Conservation (phyloP, 2,797 vertebrate genomes). For the Amniataba percoides region DNA sequence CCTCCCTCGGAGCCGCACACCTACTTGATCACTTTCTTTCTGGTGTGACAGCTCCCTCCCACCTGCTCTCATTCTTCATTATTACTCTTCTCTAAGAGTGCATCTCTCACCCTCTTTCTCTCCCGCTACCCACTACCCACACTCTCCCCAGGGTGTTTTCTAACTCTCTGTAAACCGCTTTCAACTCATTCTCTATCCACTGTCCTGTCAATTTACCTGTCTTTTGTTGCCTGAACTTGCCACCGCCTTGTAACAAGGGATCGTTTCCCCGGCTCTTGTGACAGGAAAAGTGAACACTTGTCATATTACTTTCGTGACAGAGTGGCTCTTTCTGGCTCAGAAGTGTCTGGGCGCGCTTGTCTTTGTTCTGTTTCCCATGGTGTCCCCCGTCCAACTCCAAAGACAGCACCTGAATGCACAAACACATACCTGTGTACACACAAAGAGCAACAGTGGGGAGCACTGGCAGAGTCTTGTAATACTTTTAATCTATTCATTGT, state of each 20-base stretch:
- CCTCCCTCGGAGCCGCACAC: slow-evolving; percentile 64
- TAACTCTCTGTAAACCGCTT: slow-evolving; percentile 65
- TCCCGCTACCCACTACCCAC: slow-evolving; percentile 69
- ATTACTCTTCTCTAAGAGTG: slow-evolving; percentile 73
- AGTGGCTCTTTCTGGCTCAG: slow-evolving; percentile 57
- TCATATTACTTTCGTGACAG: slow-evolving; percentile 75
- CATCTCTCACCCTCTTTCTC: slow-evolving; percentile 65
- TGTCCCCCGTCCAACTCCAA: slow-evolving; percentile 27
- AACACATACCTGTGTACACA: slow-evolving; percentile 27
- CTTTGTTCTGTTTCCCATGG: slow-evolving; percentile 52
- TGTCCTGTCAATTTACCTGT: slow-evolving; percentile 77
- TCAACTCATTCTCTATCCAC: slow-evolving; percentile 67
- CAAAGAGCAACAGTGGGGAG: slow-evolving; percentile 3
- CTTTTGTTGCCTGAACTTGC: slow-evolving; percentile 74
- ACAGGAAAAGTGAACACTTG: slow-evolving; percentile 72
- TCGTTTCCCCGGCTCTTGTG: slow-evolving; percentile 62
- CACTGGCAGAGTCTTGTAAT: neutral
- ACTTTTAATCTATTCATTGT: slow-evolving; percentile 29
- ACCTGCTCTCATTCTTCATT: slow-evolving; percentile 78
- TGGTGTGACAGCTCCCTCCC: slow-evolving; percentile 79
- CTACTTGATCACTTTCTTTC: slow-evolving; percentile 80
- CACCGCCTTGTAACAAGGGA: slow-evolving; percentile 67
- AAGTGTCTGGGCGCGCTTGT: slow-evolving; percentile 45
- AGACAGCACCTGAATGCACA: slow-evolving; percentile 49
- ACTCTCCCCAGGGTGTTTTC: slow-evolving; percentile 69